Conservation (phyloP, 2,797 vertebrate genomes). For the Myotis vivesi region DNA sequence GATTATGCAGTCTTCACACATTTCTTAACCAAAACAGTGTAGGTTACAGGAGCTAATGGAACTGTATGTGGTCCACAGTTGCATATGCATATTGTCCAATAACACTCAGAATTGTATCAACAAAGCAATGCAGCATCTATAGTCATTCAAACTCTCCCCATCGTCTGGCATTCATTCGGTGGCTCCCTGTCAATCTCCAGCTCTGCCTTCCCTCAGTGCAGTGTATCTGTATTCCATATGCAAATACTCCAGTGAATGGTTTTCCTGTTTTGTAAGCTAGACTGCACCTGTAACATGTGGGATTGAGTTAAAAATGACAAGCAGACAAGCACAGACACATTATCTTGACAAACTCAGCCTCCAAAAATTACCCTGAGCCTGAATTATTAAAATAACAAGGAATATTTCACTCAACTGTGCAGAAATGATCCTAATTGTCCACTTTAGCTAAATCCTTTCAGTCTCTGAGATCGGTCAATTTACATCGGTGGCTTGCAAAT, state of each 20-base stretch:
- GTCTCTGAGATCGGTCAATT: slow-evolving; percentile 93
- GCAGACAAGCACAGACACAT: slow-evolving; percentile 93
- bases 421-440: slow-evolving; percentile 97
- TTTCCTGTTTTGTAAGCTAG: slow-evolving; percentile 89
- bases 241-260: slow-evolving; percentile 85
- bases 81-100: slow-evolving; percentile 52
- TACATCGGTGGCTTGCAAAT: slow-evolving; percentile 90
- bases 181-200: slow-evolving; percentile 77
- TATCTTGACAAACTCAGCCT: slow-evolving; percentile 96
- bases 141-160: slow-evolving; percentile 51
- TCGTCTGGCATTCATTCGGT: slow-evolving; percentile 54
- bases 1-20: background rate
- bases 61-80: slow-evolving; percentile 23
- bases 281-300: slow-evolving; percentile 88
- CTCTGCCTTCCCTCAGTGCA: slow-evolving; percentile 51
- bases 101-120: slow-evolving; percentile 57
- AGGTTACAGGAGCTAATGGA: background rate
- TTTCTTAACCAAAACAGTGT: background rate
- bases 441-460: slow-evolving; percentile 95
- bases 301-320: slow-evolving; percentile 97
- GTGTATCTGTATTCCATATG: slow-evolving; percentile 85
- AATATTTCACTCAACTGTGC: slow-evolving; percentile 95
- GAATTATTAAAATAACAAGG: slow-evolving; percentile 99
- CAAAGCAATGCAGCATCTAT: slow-evolving; percentile 46
- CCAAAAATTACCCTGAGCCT: slow-evolving; percentile 94